Evolutionary conservation across 2,113 vertebrate genomes (phyloP), one percentile per base, ranked within the genome.

Genomic region (Anseranas semipalmata): DNA sequence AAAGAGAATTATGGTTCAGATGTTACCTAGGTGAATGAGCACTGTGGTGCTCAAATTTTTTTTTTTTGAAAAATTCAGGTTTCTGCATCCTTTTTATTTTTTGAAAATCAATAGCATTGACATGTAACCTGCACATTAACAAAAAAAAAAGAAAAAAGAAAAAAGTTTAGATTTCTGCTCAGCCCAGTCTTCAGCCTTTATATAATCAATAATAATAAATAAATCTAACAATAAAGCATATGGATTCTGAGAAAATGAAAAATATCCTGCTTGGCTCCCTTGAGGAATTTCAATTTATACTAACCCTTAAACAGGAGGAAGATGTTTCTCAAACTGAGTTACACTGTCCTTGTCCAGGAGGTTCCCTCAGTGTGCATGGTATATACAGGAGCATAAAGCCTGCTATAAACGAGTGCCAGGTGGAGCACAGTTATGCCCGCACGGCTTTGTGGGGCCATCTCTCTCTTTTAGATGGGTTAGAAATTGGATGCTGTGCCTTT

Each of bases 301-400:
- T 14, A 41, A 89, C 71, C 73, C 53, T 66, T 83, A 72, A 92
- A 12, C 10, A 75, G 52, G 62, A 95, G 58, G 75, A 90, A 84
- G 72, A 37, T 45, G 32, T 93, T 96, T 89, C 90, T 90, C 91
- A 81, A 50, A 48, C 30, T 89, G 94, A 96, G 78, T 94, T 89
- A 83, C 16, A 1, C 46, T 46, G 62, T 76, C 72, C 74, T 92
- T 95, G 87, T 55, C 78, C 18, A 1, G 60, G 63, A 87, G 81
- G 84, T 48, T 95, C 71, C 62, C 62, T 89, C 37, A 5, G 43
- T 1, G 15, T n/a, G 21, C 22, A 1, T 63, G 60, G 45, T 85
- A 66, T 76, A 91, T 70, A 21, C 33, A 50, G 30, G 82, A 92
- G 80, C 53, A n/a, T 70, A 93, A 94, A 90, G 22, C 17, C 43